These are phyloP conservation scores for Drosophila kambysellisi DNA, from an alignment of 2,888 invertebrate species.

Conservation along the genomic window DNA sequence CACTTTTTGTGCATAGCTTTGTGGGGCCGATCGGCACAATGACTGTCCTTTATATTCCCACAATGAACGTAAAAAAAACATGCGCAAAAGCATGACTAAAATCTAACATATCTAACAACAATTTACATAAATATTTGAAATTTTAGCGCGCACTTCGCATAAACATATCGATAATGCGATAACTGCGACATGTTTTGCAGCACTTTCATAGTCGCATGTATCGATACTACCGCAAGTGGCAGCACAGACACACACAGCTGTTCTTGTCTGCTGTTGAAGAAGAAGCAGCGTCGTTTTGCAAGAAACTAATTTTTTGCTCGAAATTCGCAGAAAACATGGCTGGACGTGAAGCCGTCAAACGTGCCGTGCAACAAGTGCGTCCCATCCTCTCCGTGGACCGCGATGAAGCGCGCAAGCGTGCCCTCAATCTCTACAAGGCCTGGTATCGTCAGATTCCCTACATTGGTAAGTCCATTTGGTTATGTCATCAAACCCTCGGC, in stretches of 20 bases:
- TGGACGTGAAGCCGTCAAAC: conserved; percentile 86
- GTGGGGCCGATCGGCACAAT: conserved; percentile 45
- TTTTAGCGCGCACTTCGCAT: conserved; percentile 14
- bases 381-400: conserved; percentile 93
- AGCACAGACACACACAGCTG: conserved; percentile 44
- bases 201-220: conserved; percentile 14
- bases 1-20: conserved; percentile 48
- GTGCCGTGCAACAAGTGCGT: conserved; percentile 89
- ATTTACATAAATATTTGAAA: conserved; percentile 14
- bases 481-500: conserved; percentile 69
- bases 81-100: conserved; percentile 28
- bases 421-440: conserved; percentile 94
- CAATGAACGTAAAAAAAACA: conserved; percentile 50
- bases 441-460: conserved; percentile 97
- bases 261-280: conserved; percentile 32
- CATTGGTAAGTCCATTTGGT: conserved; percentile 88
- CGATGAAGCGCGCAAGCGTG: conserved; percentile 92
- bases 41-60: conserved; percentile 65
- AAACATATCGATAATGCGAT: conserved; percentile 24
- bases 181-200: not conserved
- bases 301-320: conserved; percentile 37
- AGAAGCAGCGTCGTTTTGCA: conserved; percentile 52
- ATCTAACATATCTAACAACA: conserved; percentile 29
- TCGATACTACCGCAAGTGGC: conserved; percentile 21
- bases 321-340: conserved; percentile 66